These are phyloP conservation scores for Plebejus anna DNA, from an alignment of 2,888 invertebrate species.

Conservation along the genomic window DNA sequence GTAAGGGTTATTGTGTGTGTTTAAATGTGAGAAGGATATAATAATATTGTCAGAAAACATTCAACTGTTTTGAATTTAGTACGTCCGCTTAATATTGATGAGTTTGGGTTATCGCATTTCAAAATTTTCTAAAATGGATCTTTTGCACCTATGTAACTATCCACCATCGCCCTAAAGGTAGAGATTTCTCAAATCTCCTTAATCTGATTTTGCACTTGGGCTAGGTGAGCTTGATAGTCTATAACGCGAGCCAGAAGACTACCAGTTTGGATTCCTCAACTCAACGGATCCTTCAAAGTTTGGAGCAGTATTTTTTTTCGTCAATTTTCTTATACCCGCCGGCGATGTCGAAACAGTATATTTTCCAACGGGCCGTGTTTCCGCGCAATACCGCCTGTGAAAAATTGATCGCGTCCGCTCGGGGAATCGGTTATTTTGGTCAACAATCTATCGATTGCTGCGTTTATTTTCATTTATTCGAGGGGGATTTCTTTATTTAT, in stretches of 20 bases:
- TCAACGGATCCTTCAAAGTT: not conserved
- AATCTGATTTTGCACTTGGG: too few species aligned
- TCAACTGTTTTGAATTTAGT: not conserved
- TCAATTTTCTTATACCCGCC: not conserved
- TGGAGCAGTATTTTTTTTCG: not conserved
- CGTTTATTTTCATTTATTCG: conserved; percentile 15
- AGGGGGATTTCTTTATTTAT: conserved; percentile 18
- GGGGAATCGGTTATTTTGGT: conserved; percentile 25
- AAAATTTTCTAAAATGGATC: not conserved
- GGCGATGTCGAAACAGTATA: not conserved
- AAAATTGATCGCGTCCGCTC: conserved; percentile 24
- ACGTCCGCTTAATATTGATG: not conserved
- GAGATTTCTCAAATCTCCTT: too few species aligned
- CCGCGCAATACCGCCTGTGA: conserved; percentile 9
- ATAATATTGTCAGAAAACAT: not conserved
- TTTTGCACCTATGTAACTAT: not conserved
- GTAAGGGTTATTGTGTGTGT: not conserved
- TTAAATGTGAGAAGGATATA: not conserved
- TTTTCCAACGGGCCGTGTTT: not conserved
- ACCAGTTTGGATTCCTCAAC: not conserved
- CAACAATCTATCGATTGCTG: conserved; percentile 20
- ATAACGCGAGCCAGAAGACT: not conserved
- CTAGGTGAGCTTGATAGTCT: too few species aligned
- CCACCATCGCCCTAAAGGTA: too few species aligned
- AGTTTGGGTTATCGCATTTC: too few species aligned